Conservation (phyloP, 2,113 vertebrate genomes). For the Todiramphus chloris region DNA sequence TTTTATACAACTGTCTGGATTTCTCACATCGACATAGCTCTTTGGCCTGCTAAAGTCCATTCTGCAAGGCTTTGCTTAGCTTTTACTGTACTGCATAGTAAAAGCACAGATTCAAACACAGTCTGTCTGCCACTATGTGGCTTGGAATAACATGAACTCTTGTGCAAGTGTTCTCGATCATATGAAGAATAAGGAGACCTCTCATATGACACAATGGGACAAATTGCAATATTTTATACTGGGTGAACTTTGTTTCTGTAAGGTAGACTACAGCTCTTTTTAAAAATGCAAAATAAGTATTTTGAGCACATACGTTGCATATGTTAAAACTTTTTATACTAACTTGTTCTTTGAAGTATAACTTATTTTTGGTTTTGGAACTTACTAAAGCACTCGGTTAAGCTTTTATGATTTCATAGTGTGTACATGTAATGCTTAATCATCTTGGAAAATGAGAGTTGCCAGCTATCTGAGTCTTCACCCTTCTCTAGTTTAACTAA, state of each 20-base stretch:
- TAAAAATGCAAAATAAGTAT: conserved; percentile 41
- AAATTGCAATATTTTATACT: conserved; percentile 51
- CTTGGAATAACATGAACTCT: conserved; percentile 50
- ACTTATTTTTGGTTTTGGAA: conserved; percentile 65
- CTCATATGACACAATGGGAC: conserved; percentile 17
- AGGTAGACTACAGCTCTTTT: conserved; percentile 58
- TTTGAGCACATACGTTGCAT: conserved; percentile 54
- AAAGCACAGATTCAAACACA: conserved; percentile 56
- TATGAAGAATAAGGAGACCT: conserved; percentile 7
- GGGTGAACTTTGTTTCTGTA: conserved; percentile 56
- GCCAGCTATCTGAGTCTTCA: conserved; percentile 6
- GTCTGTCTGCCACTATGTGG: conserved; percentile 62
- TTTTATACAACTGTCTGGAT: conserved; percentile 48
- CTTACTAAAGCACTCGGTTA: conserved; percentile 13
- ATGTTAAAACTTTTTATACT: conserved; percentile 66
- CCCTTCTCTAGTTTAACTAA: conserved; percentile 11
- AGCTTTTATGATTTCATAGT: conserved; percentile 1
- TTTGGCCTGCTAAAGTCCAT: conserved; percentile 37
- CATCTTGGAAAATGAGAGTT: conserved; percentile 30
- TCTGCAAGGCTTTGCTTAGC: conserved; percentile 44
- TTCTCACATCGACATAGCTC: background rate
- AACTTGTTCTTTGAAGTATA: conserved; percentile 45
- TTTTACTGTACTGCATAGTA: conserved; percentile 54
- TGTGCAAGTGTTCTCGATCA: conserved; percentile 54
- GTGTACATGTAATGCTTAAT: background rate